These are phyloP conservation scores for Sternotherus odoratus DNA, from an alignment of 2,797 vertebrate species.

Conservation along the genomic window DNA sequence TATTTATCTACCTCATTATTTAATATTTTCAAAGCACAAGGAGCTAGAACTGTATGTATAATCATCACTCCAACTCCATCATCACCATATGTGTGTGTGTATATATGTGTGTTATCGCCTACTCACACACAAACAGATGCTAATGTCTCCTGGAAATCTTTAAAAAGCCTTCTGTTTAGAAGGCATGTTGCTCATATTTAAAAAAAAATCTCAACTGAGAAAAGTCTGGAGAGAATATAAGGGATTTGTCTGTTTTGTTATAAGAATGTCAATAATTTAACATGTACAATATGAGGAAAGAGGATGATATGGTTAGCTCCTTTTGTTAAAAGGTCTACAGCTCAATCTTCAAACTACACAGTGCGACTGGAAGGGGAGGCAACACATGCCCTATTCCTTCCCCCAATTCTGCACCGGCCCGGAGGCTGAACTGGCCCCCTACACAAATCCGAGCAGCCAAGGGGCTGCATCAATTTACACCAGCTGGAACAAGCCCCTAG, in stretches of 20 bases:
- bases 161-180: not conserved
- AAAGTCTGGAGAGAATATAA: not conserved
- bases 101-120: not conserved
- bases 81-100: not conserved
- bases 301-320: not conserved
- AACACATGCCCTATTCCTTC: not conserved
- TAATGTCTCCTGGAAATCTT: not conserved
- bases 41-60: not conserved
- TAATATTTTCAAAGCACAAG: not conserved
- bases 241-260: not conserved
- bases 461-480: not conserved
- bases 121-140: not conserved
- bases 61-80: not conserved
- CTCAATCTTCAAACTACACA: not conserved
- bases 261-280: not conserved
- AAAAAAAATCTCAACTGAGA: not conserved
- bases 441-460: not conserved
- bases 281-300: not conserved
- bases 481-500: not conserved
- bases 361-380: not conserved
- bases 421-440: not conserved
- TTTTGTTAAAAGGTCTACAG: not conserved
- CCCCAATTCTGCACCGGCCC: not conserved
- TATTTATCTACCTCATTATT: not conserved
- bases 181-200: not conserved